Evolutionary conservation across 2,113 vertebrate species (phyloP).

Genomic region (Urocitellus parryii): DNA sequence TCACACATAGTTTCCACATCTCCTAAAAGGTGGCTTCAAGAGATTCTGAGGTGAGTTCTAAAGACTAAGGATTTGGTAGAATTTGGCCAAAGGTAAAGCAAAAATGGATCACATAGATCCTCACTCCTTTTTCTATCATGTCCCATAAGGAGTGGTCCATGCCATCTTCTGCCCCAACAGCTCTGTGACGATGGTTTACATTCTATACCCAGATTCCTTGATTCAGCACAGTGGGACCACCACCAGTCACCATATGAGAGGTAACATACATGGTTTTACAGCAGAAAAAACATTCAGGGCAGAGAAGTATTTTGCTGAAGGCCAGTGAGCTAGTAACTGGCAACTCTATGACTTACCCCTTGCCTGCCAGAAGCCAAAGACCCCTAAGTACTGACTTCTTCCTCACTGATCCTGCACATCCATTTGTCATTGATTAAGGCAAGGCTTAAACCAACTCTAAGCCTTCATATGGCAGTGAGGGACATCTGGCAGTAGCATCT

Average conservation of each 20-base stretch:
- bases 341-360: background rate
- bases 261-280: background rate
- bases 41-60: conserved; percentile 1
- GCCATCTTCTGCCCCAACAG: background rate
- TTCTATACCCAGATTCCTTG: background rate
- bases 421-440: background rate
- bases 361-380: background rate
- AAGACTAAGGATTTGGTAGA: conserved; percentile 25
- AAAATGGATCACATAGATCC: background rate
- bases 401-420: background rate
- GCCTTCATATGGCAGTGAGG: background rate
- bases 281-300: background rate
- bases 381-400: background rate
- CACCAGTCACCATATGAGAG: background rate
- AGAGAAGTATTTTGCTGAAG: background rate
- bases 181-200: background rate
- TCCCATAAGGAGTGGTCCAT: background rate
- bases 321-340: background rate
- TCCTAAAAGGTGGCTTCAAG: conserved; percentile 31
- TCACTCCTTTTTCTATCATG: background rate
- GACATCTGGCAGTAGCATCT: background rate
- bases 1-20: background rate
- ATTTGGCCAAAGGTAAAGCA: background rate
- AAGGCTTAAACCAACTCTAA: background rate
- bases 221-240: background rate